Evolutionary conservation across 2,797 vertebrate genomes (phyloP), one percentile per base, ranked within the genome.

Genomic region (Brachymystax lenok): DNA sequence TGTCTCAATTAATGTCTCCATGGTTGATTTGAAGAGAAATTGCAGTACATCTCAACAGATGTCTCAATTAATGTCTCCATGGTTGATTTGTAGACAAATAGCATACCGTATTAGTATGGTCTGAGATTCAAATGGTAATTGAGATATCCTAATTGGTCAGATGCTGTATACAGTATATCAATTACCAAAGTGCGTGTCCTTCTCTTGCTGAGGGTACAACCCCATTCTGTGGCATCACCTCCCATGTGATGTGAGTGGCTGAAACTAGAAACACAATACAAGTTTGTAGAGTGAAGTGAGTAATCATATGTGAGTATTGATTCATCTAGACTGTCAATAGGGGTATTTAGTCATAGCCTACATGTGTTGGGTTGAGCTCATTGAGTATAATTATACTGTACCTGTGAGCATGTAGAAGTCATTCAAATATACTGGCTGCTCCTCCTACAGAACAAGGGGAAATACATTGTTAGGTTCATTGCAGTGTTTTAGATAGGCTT

Each of bases 351-450:
- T 68, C 3, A 61, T 28, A 70, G 30, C 52, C 10, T 8, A 71
- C 52, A 77, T 27, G 13, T 64, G 14, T 40, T n/a, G 14, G 69
- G 50, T 24, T 71, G 21, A 16, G 27, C 13, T 71, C 21, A 51
- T 27, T 8, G 21, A 21, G 17, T 19, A 7, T 10, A 50, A 80
- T 3, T 12, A 63, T 63, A 12, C 59, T 63, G 86, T 90, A 95
- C 95, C 93, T 91, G 95, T 95, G 12, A 95, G 84, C 94, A 96
- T 95, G 92, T 94, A 94, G 90, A 96, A 95, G 89, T 95, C 94
- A 66, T 89, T 94, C 61, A 94, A 87, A 87, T 95, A 95, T 83
- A 89, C 74, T 46, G 79, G 82, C 27, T 77, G 69, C 70, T 85
- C 85, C 69, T 90, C 89, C 94, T 95, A 63, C 14, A 68, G 27